Evolutionary conservation across 2,888 invertebrate genomes (phyloP), one percentile per base, ranked within the genome.

Genomic region (Calameuta idolon): DNA sequence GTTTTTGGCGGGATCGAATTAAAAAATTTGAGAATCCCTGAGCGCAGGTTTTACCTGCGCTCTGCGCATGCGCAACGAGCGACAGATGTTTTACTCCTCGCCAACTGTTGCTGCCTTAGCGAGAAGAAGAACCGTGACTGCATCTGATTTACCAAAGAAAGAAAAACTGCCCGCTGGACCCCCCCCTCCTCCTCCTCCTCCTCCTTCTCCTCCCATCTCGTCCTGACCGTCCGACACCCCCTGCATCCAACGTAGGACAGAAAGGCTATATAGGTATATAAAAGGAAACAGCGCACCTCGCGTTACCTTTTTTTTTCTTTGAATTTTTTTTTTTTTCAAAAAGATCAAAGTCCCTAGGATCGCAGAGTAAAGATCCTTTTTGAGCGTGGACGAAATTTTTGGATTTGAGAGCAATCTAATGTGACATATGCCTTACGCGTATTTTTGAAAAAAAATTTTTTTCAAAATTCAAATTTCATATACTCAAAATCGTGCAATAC

Each of bases 31-130:
- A 89, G 89, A 89, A 89, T 89, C 89, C 84, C 89, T 89, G 89
- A 77, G 77, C 75, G 81, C 85, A 85, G 84, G 87, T 88, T 86
- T 87, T 89, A 87, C 88, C 87, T 87, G 86, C 78, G 73, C 82
- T 81, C 79, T 86, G 84, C 87, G 89, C 87, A 89, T 87, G 89
- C 88, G 88, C 83, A 79, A 79, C 83, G 83, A 88, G 84, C 88
- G 87, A 87, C 89, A 90, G 90, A 90, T 90, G 90, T 90, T 90
- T 90, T 89, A 86, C 85, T 89, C 86, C 85, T 86, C 87, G 87
- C 90, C 90, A 90, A 90, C 90, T 90, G 90, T 90, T 90, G 90
- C 88, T 81, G 80, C 83, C 80, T 77, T 83, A 77, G 75, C 75
- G 81, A 79, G 81, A 81, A 81, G 83, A 86, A 81, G 76, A 40